A percentile compares a stretch with the other conserved stretches of the same genome.
These are phyloP conservation scores for Sycobia sp. DNA, from an alignment of 1,140 invertebrate species.

Conservation along the genomic window DNA sequence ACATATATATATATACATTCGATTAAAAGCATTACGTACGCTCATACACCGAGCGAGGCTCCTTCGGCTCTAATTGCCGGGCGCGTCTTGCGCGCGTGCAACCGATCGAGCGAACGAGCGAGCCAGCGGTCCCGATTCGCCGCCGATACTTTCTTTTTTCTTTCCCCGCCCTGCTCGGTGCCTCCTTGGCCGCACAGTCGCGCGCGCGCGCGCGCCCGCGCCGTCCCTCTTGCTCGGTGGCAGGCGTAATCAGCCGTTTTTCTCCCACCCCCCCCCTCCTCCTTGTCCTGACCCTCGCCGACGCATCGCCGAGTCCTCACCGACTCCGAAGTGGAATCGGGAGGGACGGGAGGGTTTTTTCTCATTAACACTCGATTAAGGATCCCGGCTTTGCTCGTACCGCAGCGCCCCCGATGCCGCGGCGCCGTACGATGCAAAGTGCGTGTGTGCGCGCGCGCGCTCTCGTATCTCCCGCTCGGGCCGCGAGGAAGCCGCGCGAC, in stretches of 20 bases:
- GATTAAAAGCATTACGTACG: constrained; percentile 15
- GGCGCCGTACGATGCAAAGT: too few species aligned
- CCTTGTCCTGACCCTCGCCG: too few species aligned
- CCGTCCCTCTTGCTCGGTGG: not conserved
- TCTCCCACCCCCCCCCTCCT: constrained; percentile 2
- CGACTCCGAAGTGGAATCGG: too few species aligned
- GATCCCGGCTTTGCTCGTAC: constrained; percentile 7
- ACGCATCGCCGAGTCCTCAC: too few species aligned
- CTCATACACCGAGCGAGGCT: too few species aligned
- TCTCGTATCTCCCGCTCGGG: constrained; percentile 4
- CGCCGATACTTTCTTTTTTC: not conserved
- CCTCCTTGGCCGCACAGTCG: not conserved
- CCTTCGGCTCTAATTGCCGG: constrained; percentile 2
- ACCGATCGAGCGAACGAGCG: too few species aligned
- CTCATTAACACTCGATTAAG: constrained; percentile 24
- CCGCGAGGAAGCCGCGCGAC: too few species aligned
- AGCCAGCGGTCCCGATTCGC: too few species aligned
- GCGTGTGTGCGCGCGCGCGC: too few species aligned
- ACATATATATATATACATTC: not conserved
- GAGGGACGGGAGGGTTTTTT: not conserved
- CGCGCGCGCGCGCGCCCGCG: too few species aligned
- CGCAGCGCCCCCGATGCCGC: too few species aligned
- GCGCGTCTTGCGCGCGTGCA: not conserved
- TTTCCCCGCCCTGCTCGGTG: not conserved
- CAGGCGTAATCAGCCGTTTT: constrained; percentile 1